phyloP scores from a whole-genome alignment of 2,113 vertebrate species.

The Mionectes macconnelli region DNA sequence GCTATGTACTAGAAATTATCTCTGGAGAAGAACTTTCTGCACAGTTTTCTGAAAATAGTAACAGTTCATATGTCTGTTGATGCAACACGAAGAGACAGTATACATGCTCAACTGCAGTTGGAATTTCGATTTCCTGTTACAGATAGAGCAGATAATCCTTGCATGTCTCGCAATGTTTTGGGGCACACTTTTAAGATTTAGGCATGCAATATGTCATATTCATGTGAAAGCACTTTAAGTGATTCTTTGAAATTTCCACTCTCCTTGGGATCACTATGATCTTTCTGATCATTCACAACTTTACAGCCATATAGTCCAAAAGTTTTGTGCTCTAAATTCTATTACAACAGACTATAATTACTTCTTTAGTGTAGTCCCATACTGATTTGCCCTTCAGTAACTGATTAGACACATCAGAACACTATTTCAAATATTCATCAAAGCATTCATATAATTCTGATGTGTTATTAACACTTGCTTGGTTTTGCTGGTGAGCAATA shows the following conservation, averaged over 20 bases:
- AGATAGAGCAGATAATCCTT: background rate
- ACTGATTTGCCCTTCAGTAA: background rate
- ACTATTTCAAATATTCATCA: background rate
- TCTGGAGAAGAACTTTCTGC: background rate
- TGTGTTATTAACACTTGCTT: background rate
- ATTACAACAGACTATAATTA: background rate
- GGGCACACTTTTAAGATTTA: background rate
- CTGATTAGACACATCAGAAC: background rate
- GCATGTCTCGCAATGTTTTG: background rate
- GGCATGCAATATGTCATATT: background rate
- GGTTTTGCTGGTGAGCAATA: background rate
- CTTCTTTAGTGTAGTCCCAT: background rate
- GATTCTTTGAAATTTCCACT: background rate
- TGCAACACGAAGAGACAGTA: background rate
- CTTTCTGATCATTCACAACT: background rate
- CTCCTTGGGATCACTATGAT: background rate
- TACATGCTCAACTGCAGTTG: background rate
- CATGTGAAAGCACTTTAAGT: background rate
- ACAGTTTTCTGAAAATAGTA: background rate
- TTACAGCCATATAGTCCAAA: background rate
- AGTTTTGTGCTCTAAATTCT: background rate
- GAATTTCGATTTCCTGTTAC: background rate
- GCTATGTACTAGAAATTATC: background rate
- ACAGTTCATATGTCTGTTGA: background rate
- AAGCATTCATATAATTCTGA: background rate